phyloP scores from a whole-genome alignment of 2,888 invertebrate species.

The Philaethria dido region DNA sequence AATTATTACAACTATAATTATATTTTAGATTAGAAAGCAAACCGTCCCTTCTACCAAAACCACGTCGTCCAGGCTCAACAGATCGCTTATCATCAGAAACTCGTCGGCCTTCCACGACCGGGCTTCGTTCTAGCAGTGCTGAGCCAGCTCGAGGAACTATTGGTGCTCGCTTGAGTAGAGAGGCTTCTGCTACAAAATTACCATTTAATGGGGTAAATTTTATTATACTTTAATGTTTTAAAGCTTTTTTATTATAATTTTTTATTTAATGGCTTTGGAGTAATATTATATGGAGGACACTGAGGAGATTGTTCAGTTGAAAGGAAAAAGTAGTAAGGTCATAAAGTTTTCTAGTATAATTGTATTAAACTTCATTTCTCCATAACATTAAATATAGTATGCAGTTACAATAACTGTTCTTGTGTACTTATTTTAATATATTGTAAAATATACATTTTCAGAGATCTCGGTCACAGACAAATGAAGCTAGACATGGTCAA shows the following conservation, averaged over 20 bases:
- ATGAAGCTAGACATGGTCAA: slow-evolving; percentile 60
- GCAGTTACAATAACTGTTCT: no score
- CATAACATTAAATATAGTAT: no score
- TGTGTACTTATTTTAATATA: no score
- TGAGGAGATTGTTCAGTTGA: no score
- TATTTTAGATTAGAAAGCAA: slow-evolving; percentile 61
- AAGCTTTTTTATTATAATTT: no score
- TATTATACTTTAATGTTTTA: no score
- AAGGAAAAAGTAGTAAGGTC: no score
- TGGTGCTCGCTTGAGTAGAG: slow-evolving; percentile 64
- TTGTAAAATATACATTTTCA: slow-evolving; percentile 46
- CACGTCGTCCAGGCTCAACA: slow-evolving; percentile 64
- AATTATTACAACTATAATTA: background rate
- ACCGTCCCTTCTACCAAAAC: slow-evolving; percentile 70
- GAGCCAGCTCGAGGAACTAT: slow-evolving; percentile 65
- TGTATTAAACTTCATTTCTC: no score
- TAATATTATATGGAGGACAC: no score
- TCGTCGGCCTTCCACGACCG: slow-evolving; percentile 61
- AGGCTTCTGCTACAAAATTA: slow-evolving; percentile 69
- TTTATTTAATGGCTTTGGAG: no score
- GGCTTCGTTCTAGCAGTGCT: slow-evolving; percentile 70
- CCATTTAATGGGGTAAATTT: slow-evolving; percentile 62
- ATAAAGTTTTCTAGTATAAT: no score
- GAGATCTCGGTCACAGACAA: slow-evolving; percentile 71
- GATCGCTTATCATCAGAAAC: slow-evolving; percentile 69